Percentiles rank a stretch among this genome's conserved stretches.
Conservation (phyloP, 2,113 vertebrate species). For the Alosa alosa region DNA sequence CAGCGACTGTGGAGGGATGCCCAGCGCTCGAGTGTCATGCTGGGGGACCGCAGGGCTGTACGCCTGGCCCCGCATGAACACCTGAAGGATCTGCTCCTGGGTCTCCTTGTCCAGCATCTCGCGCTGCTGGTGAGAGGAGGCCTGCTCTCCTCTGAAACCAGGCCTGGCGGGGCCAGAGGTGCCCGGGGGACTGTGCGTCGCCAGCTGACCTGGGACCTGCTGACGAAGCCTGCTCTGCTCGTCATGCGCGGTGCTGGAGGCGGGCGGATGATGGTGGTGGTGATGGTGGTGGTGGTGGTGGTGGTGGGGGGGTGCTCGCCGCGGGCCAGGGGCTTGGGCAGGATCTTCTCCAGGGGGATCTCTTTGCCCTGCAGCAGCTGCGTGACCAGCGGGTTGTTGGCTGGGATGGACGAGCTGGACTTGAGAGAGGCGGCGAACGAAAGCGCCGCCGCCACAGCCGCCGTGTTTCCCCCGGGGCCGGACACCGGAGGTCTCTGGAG, state of each 20-base stretch:
- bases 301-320: constrained; percentile 55
- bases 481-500: constrained; percentile 42
- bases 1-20: neutral
- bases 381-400: constrained; percentile 91
- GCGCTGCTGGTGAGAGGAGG: constrained; percentile 51
- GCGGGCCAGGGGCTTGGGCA: constrained; percentile 83
- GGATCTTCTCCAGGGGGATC: constrained; percentile 89
- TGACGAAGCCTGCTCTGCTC: constrained; percentile 65
- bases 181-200: constrained; percentile 13
- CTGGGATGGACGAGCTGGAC: constrained; percentile 81
- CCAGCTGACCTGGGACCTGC: constrained; percentile 58
- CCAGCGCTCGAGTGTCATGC: neutral
- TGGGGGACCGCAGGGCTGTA: neutral
- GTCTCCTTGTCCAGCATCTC: constrained; percentile 79
- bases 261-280: neutral
- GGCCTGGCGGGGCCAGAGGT: constrained; percentile 48
- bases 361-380: constrained; percentile 92
- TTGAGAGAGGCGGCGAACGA: constrained; percentile 57
- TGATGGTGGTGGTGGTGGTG: neutral
- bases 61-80: constrained; percentile 77
- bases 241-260: neutral
- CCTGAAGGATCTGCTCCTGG: constrained; percentile 85
- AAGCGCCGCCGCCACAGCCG: neutral
- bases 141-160: constrained; percentile 56
- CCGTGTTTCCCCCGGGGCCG: neutral